phyloP scores from a whole-genome alignment of 1,140 invertebrate species.

The Hylaeus volcanicus region DNA sequence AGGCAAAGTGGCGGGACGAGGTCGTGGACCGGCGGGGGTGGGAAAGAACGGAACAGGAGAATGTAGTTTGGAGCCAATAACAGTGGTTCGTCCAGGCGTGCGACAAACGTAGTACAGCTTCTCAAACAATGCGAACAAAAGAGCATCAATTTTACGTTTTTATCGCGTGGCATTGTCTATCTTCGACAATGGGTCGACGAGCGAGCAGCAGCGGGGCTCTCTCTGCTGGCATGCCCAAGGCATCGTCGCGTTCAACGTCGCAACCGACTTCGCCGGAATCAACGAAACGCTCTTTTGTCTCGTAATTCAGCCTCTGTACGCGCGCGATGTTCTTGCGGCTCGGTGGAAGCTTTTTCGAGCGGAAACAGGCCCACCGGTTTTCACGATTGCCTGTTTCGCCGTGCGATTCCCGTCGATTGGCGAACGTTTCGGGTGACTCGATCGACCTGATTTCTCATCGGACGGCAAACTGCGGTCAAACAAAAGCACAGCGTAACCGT shows the following conservation, averaged over 20 bases:
- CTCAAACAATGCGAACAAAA: constrained; percentile 79
- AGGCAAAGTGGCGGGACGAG: constrained; percentile 42
- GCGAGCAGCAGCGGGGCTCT: constrained; percentile 45
- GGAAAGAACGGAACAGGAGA: constrained; percentile 52
- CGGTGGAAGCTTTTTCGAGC: background rate
- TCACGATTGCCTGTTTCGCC: constrained; percentile 7
- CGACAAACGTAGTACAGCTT: constrained; percentile 76
- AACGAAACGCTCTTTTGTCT: constrained; percentile 25
- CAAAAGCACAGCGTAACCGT: background rate
- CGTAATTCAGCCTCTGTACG: too few species aligned
- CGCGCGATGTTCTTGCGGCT: too few species aligned
- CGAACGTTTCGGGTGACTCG: background rate
- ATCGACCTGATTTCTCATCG: too few species aligned
- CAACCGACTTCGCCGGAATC: constrained; percentile 48
- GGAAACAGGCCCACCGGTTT: background rate
- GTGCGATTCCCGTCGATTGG: background rate
- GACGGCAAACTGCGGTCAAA: too few species aligned
- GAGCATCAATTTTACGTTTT: constrained; percentile 81
- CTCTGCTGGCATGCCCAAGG: constrained; percentile 26
- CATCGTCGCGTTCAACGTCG: constrained; percentile 39
- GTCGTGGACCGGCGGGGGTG: constrained; percentile 31
- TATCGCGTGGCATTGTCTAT: constrained; percentile 78
- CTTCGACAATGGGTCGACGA: constrained; percentile 73
- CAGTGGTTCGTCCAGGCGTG: constrained; percentile 74
- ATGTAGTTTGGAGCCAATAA: constrained; percentile 71